Percentiles rank a stretch among this genome's conserved stretches.
Evolutionary conservation across 2,797 vertebrate genomes (phyloP).

Genomic region (Enteromius radiatus): DNA sequence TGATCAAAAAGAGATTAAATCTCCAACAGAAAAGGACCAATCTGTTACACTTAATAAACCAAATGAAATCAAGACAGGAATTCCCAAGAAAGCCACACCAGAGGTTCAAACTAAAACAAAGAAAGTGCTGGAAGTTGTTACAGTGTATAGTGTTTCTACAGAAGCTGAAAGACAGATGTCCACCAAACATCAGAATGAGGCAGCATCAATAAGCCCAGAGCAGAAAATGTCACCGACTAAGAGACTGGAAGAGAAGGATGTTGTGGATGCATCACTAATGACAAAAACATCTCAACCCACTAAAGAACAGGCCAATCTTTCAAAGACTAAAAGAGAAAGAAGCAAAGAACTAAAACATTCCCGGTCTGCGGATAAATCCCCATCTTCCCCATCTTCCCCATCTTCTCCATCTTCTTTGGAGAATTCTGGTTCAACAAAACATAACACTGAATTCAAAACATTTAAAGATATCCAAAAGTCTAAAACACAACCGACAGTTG

Average conservation of each 20-base stretch:
- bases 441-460: constrained; percentile 25
- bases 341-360: constrained; percentile 40
- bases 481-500: constrained; percentile 58
- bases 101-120: constrained; percentile 69
- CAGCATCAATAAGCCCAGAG: constrained; percentile 3
- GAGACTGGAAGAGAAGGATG: constrained; percentile 22
- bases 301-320: constrained; percentile 42
- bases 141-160: constrained; percentile 31
- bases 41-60: constrained; percentile 39
- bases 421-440: constrained; percentile 25
- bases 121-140: constrained; percentile 50
- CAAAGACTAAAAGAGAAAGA: constrained; percentile 59
- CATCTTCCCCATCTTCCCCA: constrained; percentile 40
- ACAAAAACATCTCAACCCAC: constrained; percentile 29
- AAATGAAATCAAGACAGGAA: constrained; percentile 70
- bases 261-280: neutral
- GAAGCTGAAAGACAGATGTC: constrained; percentile 41
- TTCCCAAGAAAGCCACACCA: constrained; percentile 72
- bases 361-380: constrained; percentile 52
- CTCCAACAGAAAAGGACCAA: constrained; percentile 68
- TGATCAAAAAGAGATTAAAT: constrained; percentile 58
- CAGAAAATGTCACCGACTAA: constrained; percentile 20
- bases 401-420: constrained; percentile 35
- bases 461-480: constrained; percentile 52
- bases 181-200: constrained; percentile 41